phyloP scores from a whole-genome alignment of 2,113 vertebrate species.

The Ifrita kowaldi region DNA sequence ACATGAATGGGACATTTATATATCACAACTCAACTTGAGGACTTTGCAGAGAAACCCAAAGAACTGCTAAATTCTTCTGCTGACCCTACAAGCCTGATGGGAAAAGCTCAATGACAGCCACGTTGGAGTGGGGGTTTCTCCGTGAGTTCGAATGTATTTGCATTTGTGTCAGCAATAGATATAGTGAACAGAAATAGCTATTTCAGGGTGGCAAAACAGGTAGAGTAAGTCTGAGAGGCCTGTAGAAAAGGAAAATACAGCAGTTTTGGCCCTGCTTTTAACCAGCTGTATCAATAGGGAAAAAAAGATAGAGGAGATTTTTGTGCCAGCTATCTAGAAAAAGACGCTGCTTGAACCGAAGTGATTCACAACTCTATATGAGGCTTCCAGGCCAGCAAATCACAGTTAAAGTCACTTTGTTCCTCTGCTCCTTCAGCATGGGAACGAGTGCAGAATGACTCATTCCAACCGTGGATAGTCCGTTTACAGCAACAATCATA shows the following conservation, averaged over 20 bases:
- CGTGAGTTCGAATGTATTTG: not conserved
- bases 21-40: not conserved
- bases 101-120: not conserved
- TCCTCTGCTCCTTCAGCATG: conserved; percentile 97
- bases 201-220: conserved; percentile 27
- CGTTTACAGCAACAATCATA: conserved; percentile 96
- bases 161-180: not conserved
- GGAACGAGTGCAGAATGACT: conserved; percentile 96
- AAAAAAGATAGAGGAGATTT: not conserved
- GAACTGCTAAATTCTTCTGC: not conserved
- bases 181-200: conserved; percentile 1
- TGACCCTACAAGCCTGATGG: not conserved
- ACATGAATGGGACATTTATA: not conserved
- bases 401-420: conserved; percentile 92
- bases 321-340: conserved; percentile 48
- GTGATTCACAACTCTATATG: conserved; percentile 57
- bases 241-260: not conserved
- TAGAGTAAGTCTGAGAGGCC: not conserved
- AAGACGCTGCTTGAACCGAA: not conserved
- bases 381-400: conserved; percentile 98
- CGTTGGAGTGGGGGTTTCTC: not conserved
- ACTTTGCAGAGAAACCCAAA: not conserved
- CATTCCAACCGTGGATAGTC: conserved; percentile 93
- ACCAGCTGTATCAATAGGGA: conserved; percentile 58
- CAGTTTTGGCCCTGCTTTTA: conserved; percentile 65